phyloP scores from a whole-genome alignment of 2,113 vertebrate species.

The Rhinogobius similis region DNA sequence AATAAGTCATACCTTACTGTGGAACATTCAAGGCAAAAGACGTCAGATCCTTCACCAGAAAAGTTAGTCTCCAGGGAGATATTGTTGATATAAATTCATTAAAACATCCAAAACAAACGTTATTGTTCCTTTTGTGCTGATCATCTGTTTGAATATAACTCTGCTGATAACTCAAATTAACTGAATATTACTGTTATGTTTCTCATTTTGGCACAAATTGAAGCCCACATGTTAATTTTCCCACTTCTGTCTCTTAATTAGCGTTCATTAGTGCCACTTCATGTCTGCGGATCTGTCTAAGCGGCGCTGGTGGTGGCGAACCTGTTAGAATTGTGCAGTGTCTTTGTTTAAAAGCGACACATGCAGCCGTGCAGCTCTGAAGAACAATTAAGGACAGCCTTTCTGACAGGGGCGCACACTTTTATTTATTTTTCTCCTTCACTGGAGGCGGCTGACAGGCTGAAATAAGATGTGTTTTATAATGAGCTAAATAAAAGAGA shows the following conservation, averaged over 20 bases:
- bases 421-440: not conserved
- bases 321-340: not conserved
- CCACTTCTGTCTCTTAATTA: conserved; percentile 25
- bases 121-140: not conserved
- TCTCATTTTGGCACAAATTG: conserved; percentile 2
- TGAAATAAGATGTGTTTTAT: conserved; percentile 11
- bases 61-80: not conserved
- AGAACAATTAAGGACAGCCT: conserved; percentile 24
- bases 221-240: conserved; percentile 15
- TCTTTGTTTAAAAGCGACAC: conserved; percentile 4
- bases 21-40: too few species aligned
- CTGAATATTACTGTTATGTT: conserved; percentile 4
- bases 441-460: not conserved
- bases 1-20: too few species aligned
- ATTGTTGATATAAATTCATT: not conserved
- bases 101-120: not conserved
- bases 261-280: conserved; percentile 23
- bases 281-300: not conserved
- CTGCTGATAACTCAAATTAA: not conserved
- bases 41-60: too few species aligned
- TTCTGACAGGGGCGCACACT: not conserved
- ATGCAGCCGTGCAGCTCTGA: not conserved
- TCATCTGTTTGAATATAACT: not conserved
- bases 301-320: not conserved
- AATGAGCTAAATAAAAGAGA: not conserved